Evolutionary conservation across 2,888 invertebrate genomes (phyloP), one percentile per base, ranked within the genome.

Genomic region (Altica lythri): DNA sequence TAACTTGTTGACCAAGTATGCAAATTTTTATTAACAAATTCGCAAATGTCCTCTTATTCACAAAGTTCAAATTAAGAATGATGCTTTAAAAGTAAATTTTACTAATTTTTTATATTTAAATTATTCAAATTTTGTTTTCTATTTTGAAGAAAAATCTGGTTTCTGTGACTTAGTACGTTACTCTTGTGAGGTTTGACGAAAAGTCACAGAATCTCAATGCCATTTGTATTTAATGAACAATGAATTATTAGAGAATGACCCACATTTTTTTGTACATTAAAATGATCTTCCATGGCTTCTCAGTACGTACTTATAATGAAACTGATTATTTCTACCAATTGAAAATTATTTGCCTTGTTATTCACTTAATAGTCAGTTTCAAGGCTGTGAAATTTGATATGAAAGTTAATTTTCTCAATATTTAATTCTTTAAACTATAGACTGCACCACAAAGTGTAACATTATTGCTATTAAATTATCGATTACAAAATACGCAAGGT

Each of bases 301-400:
- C 1, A 10, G 12, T 13, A n/a, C 13, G 18, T 32, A 22, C 32
- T 22, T 4, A 14, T 25, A 40, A 40, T 48, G 38, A 30, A 40
- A 38, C 48, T 38, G 40, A 49, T 49, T 40, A 49, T 49, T 40
- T 40, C 16, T 40, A 40, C 40, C 40, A 40, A 49, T 40, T 49
- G 32, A 49, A 14, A 48, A 48, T 49, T 40, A 40, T 49, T 40
- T 13, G 48, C 32, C 22, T 49, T 30, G 46, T 25, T 22, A 35
- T 35, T 49, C 48, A 40, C 30, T 40, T 49, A 49, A 49, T 30
- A 49, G 30, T 40, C 17, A 30, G 25, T 32, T 40, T 40, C 40
- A 40, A 49, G 48, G 48, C 19, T 49, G 32, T 30, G 48, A 40
- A 49, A 49, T 40, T 40, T 13, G 38, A 48, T 30, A 29, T 29